A percentile compares a stretch with the other conserved stretches of the same genome.
These are phyloP conservation scores for Psettodes erumei DNA, from an alignment of 2,113 vertebrate species.

Conservation along the genomic window DNA sequence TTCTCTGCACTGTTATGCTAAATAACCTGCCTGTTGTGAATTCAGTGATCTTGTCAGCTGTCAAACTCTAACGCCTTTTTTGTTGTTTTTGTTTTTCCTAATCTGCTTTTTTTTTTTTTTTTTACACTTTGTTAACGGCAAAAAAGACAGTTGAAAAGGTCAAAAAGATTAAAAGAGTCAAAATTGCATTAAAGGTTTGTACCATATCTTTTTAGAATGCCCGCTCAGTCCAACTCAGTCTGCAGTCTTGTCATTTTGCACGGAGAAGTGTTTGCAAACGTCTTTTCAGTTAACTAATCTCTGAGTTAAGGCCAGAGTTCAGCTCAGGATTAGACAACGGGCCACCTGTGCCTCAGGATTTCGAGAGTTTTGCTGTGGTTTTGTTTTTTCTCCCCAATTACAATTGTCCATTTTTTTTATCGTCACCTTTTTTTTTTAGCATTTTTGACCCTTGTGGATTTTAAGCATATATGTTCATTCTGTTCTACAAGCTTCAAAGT, in stretches of 20 bases:
- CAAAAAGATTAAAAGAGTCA: constrained; percentile 99
- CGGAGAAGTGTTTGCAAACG: constrained; percentile 85
- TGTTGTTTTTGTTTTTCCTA: constrained; percentile 81
- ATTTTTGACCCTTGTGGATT: constrained; percentile 3
- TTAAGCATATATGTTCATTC: not conserved
- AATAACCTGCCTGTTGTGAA: constrained; percentile 89
- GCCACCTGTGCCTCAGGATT: too few relatives aligned
- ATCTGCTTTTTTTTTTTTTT: constrained; percentile 89
- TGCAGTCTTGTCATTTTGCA: constrained; percentile 84
- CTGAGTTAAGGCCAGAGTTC: constrained; percentile 3
- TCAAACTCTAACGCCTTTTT: constrained; percentile 90
- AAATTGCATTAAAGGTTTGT: constrained; percentile 99
- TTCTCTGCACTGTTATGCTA: constrained; percentile 82
- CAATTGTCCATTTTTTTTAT: not conserved
- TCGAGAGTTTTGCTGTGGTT: not conserved
- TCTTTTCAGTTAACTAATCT: constrained; percentile 86
- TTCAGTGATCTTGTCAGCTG: constrained; percentile 92
- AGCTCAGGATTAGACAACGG: too few relatives aligned
- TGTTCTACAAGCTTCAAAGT: not conserved
- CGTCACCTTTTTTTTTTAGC: not conserved
- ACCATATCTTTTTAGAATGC: constrained; percentile 91
- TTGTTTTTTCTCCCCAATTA: not conserved
- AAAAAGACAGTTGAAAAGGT: constrained; percentile 99
- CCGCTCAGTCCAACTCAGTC: constrained; percentile 82
- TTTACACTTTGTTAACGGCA: constrained; percentile 80